Conservation (phyloP, 2,797 vertebrate genomes). For the Sebastes umbrosus region DNA sequence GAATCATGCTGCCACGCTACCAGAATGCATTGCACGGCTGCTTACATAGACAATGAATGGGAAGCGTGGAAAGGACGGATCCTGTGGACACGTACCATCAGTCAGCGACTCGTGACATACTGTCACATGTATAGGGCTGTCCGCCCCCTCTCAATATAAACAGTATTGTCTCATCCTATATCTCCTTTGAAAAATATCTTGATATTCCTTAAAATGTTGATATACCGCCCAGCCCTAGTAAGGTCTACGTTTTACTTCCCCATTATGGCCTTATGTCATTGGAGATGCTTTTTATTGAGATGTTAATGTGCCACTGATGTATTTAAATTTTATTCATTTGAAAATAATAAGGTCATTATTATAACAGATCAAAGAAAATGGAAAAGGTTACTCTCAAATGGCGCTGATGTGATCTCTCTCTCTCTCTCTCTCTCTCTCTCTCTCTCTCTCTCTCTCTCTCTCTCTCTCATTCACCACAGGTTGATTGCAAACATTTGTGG, state of each 20-base stretch:
- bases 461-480: not conserved
- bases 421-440: not conserved
- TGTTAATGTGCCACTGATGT: not conserved
- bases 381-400: not conserved
- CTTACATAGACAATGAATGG: too few relatives aligned
- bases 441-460: not conserved
- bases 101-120: too few relatives aligned
- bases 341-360: not conserved
- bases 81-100: too few relatives aligned
- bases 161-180: too few relatives aligned
- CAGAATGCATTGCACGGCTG: too few relatives aligned
- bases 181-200: too few relatives aligned
- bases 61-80: too few relatives aligned
- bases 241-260: not conserved
- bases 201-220: too few relatives aligned
- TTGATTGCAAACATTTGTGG: not conserved
- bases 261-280: not conserved
- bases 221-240: not conserved
- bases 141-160: too few relatives aligned
- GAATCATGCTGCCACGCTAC: too few relatives aligned
- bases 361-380: conserved; percentile 9
- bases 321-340: conserved; percentile 18
- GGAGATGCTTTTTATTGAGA: conserved; percentile 9
- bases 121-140: too few relatives aligned
- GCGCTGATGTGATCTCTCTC: not conserved